Percentiles rank a stretch among this genome's conserved stretches.
These are phyloP conservation scores for Mya arenaria DNA, from an alignment of 1,140 invertebrate species.

Conservation along the genomic window DNA sequence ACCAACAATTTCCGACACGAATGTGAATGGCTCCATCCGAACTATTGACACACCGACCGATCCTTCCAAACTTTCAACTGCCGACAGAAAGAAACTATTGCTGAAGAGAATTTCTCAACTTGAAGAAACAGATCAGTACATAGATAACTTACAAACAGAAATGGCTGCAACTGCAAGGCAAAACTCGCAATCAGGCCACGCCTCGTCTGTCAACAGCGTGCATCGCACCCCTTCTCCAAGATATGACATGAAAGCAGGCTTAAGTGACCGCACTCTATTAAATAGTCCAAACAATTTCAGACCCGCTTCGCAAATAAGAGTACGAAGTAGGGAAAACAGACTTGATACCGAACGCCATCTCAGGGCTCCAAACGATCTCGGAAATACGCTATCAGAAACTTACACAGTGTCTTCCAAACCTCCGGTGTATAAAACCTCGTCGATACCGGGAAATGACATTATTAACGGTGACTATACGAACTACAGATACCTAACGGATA, in stretches of 20 bases:
- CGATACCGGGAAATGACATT: background rate
- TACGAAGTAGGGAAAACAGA: too few relatives aligned
- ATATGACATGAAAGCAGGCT: background rate
- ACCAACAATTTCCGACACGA: too few relatives aligned
- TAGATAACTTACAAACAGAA: conserved; percentile 8
- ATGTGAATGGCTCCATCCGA: too few relatives aligned
- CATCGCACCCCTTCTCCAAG: background rate
- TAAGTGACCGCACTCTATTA: background rate
- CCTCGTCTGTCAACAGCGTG: background rate
- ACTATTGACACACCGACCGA: conserved; percentile 12
- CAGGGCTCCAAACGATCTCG: background rate
- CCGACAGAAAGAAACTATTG: conserved; percentile 7
- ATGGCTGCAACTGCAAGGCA: background rate
- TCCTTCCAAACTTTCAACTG: background rate
- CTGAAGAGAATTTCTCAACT: conserved; percentile 18
- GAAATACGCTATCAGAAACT: background rate
- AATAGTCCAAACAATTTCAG: background rate
- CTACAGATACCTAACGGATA: conserved; percentile 5
- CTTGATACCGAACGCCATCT: too few relatives aligned
- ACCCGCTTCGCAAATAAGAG: too few relatives aligned
- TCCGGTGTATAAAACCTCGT: background rate
- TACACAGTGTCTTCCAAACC: background rate
- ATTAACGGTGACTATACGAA: background rate
- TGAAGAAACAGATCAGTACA: conserved; percentile 17
- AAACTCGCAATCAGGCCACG: background rate